Base-by-base conservation (phyloP, 2,888 invertebrate species). In the Tipula unca region DNA sequence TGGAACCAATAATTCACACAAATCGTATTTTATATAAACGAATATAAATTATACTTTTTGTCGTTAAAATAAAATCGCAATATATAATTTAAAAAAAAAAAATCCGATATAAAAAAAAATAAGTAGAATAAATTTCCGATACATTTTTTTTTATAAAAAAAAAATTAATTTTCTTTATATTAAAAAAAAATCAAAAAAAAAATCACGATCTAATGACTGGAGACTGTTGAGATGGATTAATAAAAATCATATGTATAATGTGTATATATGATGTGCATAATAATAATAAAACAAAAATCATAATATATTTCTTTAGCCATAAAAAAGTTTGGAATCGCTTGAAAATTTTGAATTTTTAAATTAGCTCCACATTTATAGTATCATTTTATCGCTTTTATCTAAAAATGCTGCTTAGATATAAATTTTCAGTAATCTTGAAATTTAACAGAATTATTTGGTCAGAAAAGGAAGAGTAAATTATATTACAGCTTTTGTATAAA, bases 1-100 rank as follows among this genome's bases (percentile, higher is more conserved):
- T 97, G 97, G 94, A 97, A 97, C 95, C 96, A 96, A 95, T 84
- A 84, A 84, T 32, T 84, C 84, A 84, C 69, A 69, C 84, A 84
- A 84, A 36, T 84, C 84, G 84, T 84, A 84, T 84, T 84, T 84
- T 84, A 36, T 69, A 69, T 17, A 29, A 83, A 83, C 83, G 35
- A 83, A 83, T 32, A 83, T 32, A 83, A 83, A 29, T 83, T n/a
- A 83, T 83, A 35, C 83, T 83, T 32, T 29, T 83, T 83, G 29
- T 83, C 17, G 32, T 83, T 83, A 32, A 83, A 83, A 83, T 83
- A 83, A 83, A 17, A 32, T 83, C 83, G 83, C 83, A 83, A 83
- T 83, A 83, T 83, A 83, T 83, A 83, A 32, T 25, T 25, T 25
- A 69, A 69, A 69, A 69, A 48, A 36, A 48, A 69, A 69, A 69